Evolutionary conservation across 2,797 vertebrate genomes (phyloP).

Genomic region (Chromobotia macracanthus): DNA sequence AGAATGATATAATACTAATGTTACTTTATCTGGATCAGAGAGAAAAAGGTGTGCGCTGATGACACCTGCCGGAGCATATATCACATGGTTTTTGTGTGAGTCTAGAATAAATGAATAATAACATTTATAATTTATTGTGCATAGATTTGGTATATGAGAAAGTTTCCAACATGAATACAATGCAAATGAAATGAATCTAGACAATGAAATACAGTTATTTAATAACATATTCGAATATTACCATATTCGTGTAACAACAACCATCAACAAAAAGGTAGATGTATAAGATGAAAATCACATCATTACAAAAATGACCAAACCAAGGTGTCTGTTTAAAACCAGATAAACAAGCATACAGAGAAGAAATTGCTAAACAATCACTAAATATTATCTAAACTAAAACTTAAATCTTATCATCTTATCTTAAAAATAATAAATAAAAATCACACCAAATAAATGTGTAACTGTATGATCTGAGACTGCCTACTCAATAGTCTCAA

Average conservation of each 20-base stretch:
- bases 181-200: neutral
- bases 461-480: conserved; percentile 36
- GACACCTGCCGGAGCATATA: conserved; percentile 32
- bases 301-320: neutral
- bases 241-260: neutral
- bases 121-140: no score
- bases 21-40: neutral
- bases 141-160: neutral
- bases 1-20: neutral
- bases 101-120: no score
- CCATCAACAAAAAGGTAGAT: neutral
- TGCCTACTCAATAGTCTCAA: conserved; percentile 34
- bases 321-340: conserved; percentile 4
- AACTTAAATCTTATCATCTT: neutral
- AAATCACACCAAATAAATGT: neutral
- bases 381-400: no score
- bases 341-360: neutral
- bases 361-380: neutral
- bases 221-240: no score
- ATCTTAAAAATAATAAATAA: no score
- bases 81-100: neutral
- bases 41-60: neutral
- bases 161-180: neutral
- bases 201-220: neutral
- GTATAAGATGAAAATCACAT: neutral